Conservation (phyloP, 2,113 vertebrate genomes). For the Arothron firmamentum region DNA sequence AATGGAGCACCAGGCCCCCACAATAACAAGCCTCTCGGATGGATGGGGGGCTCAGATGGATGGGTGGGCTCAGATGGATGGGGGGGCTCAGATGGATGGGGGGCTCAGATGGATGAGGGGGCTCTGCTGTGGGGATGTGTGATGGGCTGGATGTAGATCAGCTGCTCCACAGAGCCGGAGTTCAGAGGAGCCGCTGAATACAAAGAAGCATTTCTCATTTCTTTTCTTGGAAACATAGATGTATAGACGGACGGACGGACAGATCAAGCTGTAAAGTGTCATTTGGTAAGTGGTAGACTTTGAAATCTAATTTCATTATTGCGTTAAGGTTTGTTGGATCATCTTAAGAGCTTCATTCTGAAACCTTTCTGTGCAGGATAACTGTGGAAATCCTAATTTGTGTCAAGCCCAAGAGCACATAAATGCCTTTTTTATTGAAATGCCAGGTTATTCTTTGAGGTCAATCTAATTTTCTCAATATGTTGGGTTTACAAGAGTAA, state of each 20-base stretch:
- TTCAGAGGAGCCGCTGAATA: not conserved
- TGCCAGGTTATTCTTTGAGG: constrained; percentile 38
- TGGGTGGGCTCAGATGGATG: no score
- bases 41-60: not conserved
- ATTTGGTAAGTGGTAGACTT: no score
- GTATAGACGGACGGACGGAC: no score
- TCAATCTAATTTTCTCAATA: constrained; percentile 50
- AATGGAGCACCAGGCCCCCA: not conserved
- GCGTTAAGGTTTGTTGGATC: constrained; percentile 4
- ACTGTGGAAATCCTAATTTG: constrained; percentile 33
- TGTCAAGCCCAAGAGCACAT: constrained; percentile 25
- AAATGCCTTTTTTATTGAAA: constrained; percentile 31
- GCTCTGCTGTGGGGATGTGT: constrained; percentile 9
- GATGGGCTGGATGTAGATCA: constrained; percentile 7
- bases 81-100: not conserved
- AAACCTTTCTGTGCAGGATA: constrained; percentile 3
- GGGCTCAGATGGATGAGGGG: no score
- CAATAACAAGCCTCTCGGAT: constrained; percentile 9
- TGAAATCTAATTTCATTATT: not conserved
- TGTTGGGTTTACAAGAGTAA: constrained; percentile 37
- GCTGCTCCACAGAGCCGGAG: constrained; percentile 2
- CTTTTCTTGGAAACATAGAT: not conserved
- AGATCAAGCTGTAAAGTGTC: no score
- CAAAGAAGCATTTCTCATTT: not conserved
- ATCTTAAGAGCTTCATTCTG: constrained; percentile 10